Evolutionary conservation across 2,888 invertebrate genomes (phyloP).

Genomic region (Iphiclides podalirius): DNA sequence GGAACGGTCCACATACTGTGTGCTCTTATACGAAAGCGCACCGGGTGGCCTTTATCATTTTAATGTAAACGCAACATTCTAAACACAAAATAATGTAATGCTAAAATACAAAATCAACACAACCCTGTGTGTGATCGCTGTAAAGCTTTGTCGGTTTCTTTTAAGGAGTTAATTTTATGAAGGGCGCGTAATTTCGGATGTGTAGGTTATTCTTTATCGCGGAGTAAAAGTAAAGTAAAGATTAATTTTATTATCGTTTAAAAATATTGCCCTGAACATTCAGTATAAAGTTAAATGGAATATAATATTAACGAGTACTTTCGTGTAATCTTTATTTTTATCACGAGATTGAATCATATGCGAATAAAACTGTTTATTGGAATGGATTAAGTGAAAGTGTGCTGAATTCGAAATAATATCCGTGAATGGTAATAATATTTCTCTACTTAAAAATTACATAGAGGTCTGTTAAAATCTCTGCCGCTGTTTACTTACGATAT

Average conservation of each 20-base stretch:
- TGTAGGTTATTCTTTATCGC: not conserved
- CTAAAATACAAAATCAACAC: constrained; percentile 63
- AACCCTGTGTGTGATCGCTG: constrained; percentile 29
- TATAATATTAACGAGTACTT: not conserved
- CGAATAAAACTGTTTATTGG: not conserved
- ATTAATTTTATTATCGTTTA: not conserved
- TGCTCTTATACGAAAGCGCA: constrained; percentile 44
- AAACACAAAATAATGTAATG: constrained; percentile 68
- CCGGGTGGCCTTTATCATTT: constrained; percentile 79
- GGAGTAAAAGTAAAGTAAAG: not conserved
- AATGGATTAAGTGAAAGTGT: not conserved
- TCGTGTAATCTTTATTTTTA: not conserved
- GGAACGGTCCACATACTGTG: constrained; percentile 51
- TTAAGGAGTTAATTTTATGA: constrained; percentile 11
- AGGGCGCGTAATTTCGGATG: constrained; percentile 15
- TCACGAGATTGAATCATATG: not conserved
- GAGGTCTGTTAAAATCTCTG: too few relatives aligned
- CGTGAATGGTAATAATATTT: not conserved
- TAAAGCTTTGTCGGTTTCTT: constrained; percentile 14
- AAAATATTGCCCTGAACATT: not conserved
- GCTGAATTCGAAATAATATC: not conserved
- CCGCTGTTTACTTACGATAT: too few relatives aligned
- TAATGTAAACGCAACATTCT: constrained; percentile 62
- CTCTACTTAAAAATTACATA: too few relatives aligned
- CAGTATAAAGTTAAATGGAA: not conserved